Evolutionary conservation across 2,113 vertebrate genomes (phyloP), one percentile per base, ranked within the genome.

Genomic region (Salvelinus sp.): DNA sequence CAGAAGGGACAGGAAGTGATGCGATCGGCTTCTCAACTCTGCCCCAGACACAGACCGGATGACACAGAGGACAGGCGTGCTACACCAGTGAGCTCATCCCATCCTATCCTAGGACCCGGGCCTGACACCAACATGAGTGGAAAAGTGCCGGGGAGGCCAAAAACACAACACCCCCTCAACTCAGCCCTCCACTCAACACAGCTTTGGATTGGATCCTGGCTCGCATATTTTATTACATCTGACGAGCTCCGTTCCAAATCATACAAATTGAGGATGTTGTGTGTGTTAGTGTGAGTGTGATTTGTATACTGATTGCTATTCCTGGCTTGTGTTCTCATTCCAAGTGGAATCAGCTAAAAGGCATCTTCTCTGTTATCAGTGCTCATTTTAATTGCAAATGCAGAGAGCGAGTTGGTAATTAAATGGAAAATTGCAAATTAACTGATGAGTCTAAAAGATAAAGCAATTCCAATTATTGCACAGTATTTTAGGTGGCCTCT

Each of bases 391-490:
- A 94, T 93, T 94, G 92, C 92, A 92, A 94, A 93, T 94, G 89
- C 90, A 89, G 87, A 3, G 47, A 93, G 91, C 88, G 89, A 92
- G 92, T 88, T 92, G 85, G 91, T 93, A 92, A 94, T 93, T 94
- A 93, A 94, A 94, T 93, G 92, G 91, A 93, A 94, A 94, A 93
- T 94, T 93, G 89, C 92, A 93, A 92, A 93, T 93, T 94, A 94
- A 94, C 94, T 93, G 92, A 94, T 93, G 91, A 93, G 92, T 92
- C 89, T 87, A 92, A 91, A 18, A 94, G 93, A 94, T 94, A 94
- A 94, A 92, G 92, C 91, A 86, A 91, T 92, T 92, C 92, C 91
- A 94, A 94, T 94, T 93, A 94, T 88, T 86, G 86, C 88, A 78
- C 82, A 83, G 87, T 92, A 92, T 93, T 94, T 93, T 91, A 91